These are phyloP conservation scores for Tribolium madens DNA, from an alignment of 1,140 invertebrate species.

Conservation along the genomic window DNA sequence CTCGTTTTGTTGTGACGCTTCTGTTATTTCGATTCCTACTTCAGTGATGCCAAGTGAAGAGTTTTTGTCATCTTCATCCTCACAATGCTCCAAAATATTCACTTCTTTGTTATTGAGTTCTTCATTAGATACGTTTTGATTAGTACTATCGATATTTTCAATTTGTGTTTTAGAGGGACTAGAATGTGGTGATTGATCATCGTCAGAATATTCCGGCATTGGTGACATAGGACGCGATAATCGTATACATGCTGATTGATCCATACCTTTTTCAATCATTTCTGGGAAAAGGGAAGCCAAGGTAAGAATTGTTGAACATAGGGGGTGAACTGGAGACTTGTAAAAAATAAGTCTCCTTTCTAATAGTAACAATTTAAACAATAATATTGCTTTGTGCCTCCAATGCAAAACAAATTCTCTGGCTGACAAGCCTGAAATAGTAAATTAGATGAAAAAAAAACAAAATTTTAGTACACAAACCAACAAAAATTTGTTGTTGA, in stretches of 20 bases:
- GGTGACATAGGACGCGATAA: conserved; percentile 84
- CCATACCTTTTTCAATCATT: conserved; percentile 88
- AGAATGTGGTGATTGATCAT: conserved; percentile 64
- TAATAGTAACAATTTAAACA: conserved; percentile 94
- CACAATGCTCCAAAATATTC: conserved; percentile 15
- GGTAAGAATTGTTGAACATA: conserved; percentile 89
- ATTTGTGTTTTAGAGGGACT: conserved; percentile 49
- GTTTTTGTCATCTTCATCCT: background rate
- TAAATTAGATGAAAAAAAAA: conserved; percentile 22
- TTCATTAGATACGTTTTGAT: background rate
- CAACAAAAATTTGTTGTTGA: conserved; percentile 82
- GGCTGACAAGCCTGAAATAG: conserved; percentile 79
- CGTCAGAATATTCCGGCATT: conserved; percentile 75
- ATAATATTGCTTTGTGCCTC: conserved; percentile 90
- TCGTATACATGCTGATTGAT: conserved; percentile 83
- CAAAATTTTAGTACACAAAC: conserved; percentile 67
- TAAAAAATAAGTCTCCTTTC: conserved; percentile 94
- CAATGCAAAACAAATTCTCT: conserved; percentile 87
- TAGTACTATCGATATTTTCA: conserved; percentile 40
- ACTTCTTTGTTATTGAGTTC: conserved; percentile 23
- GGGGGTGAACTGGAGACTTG: conserved; percentile 90
- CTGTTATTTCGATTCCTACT: conserved; percentile 49
- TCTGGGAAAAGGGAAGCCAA: conserved; percentile 92
- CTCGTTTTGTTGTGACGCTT: conserved; percentile 8
- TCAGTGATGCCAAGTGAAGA: background rate